Base-by-base conservation (phyloP, 2,888 invertebrate genomes). In the Sturmia bella region DNA sequence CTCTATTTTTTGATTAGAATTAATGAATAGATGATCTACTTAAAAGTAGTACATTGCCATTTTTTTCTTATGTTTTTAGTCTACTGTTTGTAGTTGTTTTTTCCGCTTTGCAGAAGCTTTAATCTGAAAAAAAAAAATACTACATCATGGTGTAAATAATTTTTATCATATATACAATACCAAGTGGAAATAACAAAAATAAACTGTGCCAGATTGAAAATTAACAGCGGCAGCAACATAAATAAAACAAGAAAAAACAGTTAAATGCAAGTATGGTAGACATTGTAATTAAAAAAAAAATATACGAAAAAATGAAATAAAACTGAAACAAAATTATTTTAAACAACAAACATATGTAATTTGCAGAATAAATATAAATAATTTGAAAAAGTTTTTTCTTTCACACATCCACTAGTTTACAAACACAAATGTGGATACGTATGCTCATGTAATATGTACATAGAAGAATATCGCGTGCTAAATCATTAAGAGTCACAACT, bases 131-230 rank as follows among this genome's bases (percentile, higher is more conserved):
- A 52, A n/a, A 32, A 32, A 32, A 32, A 32, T 68, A 61, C 59
- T 61, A 61, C 43, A 69, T 37, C 37, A 54, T 69, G 45, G 68
- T 69, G 68, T 61, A 37, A 61, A 61, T 69, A 68, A 68, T 59
- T 75, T 54, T 17, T 56, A 41, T 48, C 39, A 43, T 17, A 7
- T 24, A 59, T 12, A 59, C 6, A 45, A 43, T 7, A 39, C 24
- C 32, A 54, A 69, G 41, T 21, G 4, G 27, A 27, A 5, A 24
- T 63, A 68, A 63, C 21, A 61, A 45, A 27, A 74, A 85, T 73
- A 84, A 87, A 85, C 85, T 84, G 77, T 86, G 85, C 83, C 84
- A 85, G 85, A 85, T 84, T 85, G 84, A 83, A 85, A 85, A 84
- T 76, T 54, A 68, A 68, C 64, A 70, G 52, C 41, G 37, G 76